These are phyloP conservation scores for Griposia aprilina DNA, from an alignment of 2,888 invertebrate species.

Conservation along the genomic window DNA sequence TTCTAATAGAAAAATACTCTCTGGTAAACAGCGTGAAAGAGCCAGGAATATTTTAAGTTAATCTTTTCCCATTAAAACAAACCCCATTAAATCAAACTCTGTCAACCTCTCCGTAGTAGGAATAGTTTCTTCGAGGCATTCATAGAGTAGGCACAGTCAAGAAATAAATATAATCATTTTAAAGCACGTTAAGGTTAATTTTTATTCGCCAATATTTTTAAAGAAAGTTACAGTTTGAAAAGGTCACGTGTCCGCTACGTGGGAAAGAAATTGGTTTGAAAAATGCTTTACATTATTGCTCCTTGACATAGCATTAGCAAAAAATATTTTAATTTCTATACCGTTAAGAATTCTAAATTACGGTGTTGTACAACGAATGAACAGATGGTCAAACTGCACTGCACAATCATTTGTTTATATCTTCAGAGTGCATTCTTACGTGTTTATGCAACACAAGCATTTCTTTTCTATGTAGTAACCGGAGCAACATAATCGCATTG, in stretches of 20 bases:
- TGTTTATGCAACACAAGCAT: slow-evolving; percentile 53
- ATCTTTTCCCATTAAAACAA: not conserved
- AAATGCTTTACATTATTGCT: not conserved
- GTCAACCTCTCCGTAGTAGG: not conserved
- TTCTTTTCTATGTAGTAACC: slow-evolving; percentile 60
- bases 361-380: slow-evolving; percentile 20
- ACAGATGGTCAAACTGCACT: slow-evolving; percentile 23
- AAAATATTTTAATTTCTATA: slow-evolving; percentile 25
- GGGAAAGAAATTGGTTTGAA: not conserved
- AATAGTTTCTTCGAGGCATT: not conserved
- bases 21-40: not conserved
- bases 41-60: not conserved
- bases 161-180: not conserved
- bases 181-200: not conserved
- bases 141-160: not conserved
- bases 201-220: not conserved
- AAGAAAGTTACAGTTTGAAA: not conserved
- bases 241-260: not conserved
- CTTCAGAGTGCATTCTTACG: slow-evolving; percentile 30
- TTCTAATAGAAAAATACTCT: not conserved
- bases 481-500: slow-evolving; percentile 66
- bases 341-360: slow-evolving; percentile 20
- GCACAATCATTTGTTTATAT: slow-evolving; percentile 23
- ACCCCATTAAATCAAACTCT: not conserved
- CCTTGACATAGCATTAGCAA: not conserved